Percentiles rank a stretch among this genome's conserved stretches.
phyloP scores from a whole-genome alignment of 2,888 invertebrate species.

The Automeris io region DNA sequence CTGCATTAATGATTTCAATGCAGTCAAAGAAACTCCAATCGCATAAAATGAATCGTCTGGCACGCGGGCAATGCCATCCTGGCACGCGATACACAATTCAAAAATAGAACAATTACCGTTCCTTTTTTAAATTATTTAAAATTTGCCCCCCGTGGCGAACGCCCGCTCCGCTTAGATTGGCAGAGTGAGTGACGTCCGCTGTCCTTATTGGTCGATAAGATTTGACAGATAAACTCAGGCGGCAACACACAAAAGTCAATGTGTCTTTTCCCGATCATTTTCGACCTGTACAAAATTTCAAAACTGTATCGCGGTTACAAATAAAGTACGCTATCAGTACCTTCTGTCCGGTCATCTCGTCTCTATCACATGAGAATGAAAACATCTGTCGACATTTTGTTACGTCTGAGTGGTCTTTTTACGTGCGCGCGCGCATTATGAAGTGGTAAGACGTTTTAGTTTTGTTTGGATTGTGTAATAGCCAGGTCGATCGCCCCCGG shows the following conservation, averaged over 20 bases:
- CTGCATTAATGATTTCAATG: constrained; percentile 49
- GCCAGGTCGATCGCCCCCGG: constrained; percentile 48
- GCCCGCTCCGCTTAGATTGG: constrained; percentile 62
- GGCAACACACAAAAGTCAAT: constrained; percentile 67
- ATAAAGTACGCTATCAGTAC: constrained; percentile 42
- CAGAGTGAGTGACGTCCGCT: constrained; percentile 73
- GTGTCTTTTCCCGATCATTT: constrained; percentile 57
- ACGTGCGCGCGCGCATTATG: constrained; percentile 47
- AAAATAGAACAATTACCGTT: constrained; percentile 44
- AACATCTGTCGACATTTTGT: constrained; percentile 67
- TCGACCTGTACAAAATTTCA: constrained; percentile 60
- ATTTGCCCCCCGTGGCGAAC: constrained; percentile 64
- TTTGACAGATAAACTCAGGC: constrained; percentile 65
- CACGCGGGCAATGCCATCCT: constrained; percentile 48
- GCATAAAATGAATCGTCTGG: constrained; percentile 51
- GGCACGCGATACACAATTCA: constrained; percentile 60
- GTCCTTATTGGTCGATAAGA: constrained; percentile 75
- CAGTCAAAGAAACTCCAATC: constrained; percentile 25
- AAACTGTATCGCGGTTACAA: constrained; percentile 59
- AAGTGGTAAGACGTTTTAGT: constrained; percentile 37
- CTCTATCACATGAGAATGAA: constrained; percentile 65
- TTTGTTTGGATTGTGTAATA: constrained; percentile 52
- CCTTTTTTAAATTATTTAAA: constrained; percentile 37
- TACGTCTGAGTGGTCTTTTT: constrained; percentile 41
- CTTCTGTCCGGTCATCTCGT: constrained; percentile 36